A percentile compares a stretch with the other conserved stretches of the same genome.
These are phyloP conservation scores for Charanyca ferruginea DNA, from an alignment of 2,888 invertebrate species.

Conservation along the genomic window DNA sequence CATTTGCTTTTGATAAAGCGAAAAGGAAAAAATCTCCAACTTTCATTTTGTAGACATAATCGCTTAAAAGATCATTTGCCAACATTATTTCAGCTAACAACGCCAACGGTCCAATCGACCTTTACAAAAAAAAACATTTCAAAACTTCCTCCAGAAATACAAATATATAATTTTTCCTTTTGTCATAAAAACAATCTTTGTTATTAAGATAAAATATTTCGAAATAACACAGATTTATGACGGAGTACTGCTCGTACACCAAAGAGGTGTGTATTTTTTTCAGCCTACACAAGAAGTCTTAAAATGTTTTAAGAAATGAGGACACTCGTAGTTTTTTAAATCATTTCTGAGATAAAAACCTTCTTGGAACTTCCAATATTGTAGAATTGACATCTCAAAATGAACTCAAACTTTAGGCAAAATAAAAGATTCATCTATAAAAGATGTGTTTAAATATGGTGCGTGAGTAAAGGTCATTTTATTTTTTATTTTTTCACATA, in stretches of 20 bases:
- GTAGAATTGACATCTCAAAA: too few species aligned
- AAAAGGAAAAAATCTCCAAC: not conserved
- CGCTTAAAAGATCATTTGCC: not conserved
- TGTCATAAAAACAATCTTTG: not conserved
- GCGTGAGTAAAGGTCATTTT: too few species aligned
- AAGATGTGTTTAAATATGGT: too few species aligned
- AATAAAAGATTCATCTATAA: too few species aligned
- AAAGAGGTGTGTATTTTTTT: not conserved
- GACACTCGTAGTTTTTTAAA: too few species aligned
- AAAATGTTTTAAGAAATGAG: not conserved
- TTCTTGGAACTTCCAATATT: too few species aligned
- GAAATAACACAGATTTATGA: not conserved
- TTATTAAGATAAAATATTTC: not conserved
- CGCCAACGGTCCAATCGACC: not conserved
- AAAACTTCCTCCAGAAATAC: not conserved
- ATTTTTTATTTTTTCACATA: too few species aligned
- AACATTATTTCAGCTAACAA: not conserved
- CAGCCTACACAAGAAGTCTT: not conserved
- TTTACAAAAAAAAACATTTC: not conserved
- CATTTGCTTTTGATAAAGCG: not conserved
- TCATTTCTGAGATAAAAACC: too few species aligned
- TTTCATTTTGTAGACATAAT: constrained; percentile 1
- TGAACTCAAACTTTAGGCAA: too few species aligned
- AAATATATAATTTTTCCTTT: not conserved
- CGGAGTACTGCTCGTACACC: not conserved